A percentile compares a stretch with the other conserved stretches of the same genome.
phyloP scores from a whole-genome alignment of 2,888 invertebrate species.

The Aspidiotus destructor region DNA sequence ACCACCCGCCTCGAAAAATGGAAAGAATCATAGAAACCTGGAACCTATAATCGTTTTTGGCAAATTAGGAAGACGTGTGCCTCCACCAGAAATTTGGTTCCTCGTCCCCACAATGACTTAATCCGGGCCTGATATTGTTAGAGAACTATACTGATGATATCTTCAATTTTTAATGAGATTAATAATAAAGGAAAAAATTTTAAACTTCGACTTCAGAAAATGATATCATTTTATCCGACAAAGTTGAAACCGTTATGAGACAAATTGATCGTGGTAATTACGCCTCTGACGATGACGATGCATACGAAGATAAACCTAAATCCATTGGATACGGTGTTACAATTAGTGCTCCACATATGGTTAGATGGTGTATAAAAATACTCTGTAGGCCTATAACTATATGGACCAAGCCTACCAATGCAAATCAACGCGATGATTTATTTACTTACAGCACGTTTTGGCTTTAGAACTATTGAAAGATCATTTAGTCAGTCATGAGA shows the following conservation, averaged over 20 bases:
- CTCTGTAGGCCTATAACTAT: too few relatives aligned
- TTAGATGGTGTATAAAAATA: conserved; percentile 41
- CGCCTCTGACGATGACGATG: conserved; percentile 56
- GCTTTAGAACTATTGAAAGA: conserved; percentile 75
- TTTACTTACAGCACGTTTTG: conserved; percentile 66
- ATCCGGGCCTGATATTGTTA: too few relatives aligned
- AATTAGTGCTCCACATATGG: conserved; percentile 95
- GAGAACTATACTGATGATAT: not conserved
- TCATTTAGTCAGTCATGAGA: conserved; percentile 63
- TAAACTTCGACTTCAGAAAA: conserved; percentile 51
- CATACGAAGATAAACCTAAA: conserved; percentile 86
- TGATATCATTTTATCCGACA: conserved; percentile 64
- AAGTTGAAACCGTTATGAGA: conserved; percentile 70
- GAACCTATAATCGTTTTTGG: too few relatives aligned
- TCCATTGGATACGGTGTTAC: conserved; percentile 90
- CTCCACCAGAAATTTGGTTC: too few relatives aligned
- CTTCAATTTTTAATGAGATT: not conserved
- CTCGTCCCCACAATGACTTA: too few relatives aligned
- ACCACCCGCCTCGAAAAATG: too few relatives aligned
- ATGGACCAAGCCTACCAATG: too few relatives aligned
- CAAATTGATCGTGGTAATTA: conserved; percentile 76
- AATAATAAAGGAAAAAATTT: not conserved
- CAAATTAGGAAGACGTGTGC: too few relatives aligned
- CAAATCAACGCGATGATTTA: not conserved
- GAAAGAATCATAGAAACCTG: too few relatives aligned